Evolutionary conservation across 92 coral and sea anemone genomes (phyloP), one percentile per base, ranked within the genome.

Genomic region (Umimayanthus kanabou): DNA sequence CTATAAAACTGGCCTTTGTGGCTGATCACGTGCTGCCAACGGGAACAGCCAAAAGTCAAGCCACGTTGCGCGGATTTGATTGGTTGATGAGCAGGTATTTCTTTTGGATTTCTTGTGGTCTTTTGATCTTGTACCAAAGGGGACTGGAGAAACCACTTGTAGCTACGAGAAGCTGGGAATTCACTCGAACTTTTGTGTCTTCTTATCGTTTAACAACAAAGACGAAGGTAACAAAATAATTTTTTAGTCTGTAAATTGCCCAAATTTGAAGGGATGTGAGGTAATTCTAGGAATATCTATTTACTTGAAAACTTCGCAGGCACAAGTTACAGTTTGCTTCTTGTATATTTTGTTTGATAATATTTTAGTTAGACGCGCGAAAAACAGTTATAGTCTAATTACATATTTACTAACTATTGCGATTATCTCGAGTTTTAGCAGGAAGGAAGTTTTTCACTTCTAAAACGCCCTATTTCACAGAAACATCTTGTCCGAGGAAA

Each of bases 21-120:
- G 2, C 58, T 53, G 77, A 73, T 73, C 77, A 73, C 45, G 77
- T 30, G 77, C 25, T 30, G 16, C 20, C 77, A 37, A 11, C 77
- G 77, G 42, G 39, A 15, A 73, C 18, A 2, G 77, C 42, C 47
- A 73, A 73, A 73, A 30, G 77, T 73, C 9, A 23, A 45, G 77
- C 77, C 77, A 73, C 77, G 77, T 73, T 73, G 77, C 23, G 23
- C 23, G 22, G 9, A 30, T 37, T 15, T 73, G 77, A 73, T 73
- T 73, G 77, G 77, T 73, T 15, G 77, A 11, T 6, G 77, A 73
- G 9, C 77, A 73, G 77, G 77, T 73, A 39, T 13, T 30, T 72
- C 18, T 72, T 11, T 73, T 73, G 2, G 43, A 13, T 13, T 73
- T 73, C 45, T 73, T 73, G 77, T 73, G 77, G 77, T 39, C 77